Base-by-base conservation (phyloP, 2,888 invertebrate genomes). In the Drosophila dives region DNA sequence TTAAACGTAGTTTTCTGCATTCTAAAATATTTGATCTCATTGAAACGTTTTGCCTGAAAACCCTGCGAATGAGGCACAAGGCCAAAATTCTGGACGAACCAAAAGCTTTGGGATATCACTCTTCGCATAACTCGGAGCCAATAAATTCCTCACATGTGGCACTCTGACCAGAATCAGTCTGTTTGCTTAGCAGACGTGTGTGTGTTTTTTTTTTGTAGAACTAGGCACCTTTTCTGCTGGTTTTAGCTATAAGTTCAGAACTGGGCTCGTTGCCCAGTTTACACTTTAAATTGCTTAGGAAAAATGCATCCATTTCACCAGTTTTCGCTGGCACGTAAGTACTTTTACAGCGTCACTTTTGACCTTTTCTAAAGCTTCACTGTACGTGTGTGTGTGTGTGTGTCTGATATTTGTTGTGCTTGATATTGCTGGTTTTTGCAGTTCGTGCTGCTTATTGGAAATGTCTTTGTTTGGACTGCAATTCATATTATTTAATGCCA, bases 251-350 rank as follows among this genome's bases (percentile, higher is more conserved):
- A 50, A 38, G 55, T 12, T 49, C 12, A 7, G 20, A 8, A 15
- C 8, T 45, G 45, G 49, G n/a, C 15, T 33, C 40, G 32, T 38
- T 63, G 54, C 34, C 54, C 60, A 65, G 65, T 72, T 58, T 80
- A 72, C 85, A 89, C 88, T 87, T 89, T 85, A 87, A 89, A 89
- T 86, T 86, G 90, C 88, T 89, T 82, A 87, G 90, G 85, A 85
- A 86, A 89, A 5, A 6, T 29, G 5, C 29, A 86, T 89, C 88
- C 89, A 89, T 89, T 86, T 74, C 49, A 26, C 26, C 29, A 29
- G 29, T 6, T 29, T 29, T 29, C 29, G 29, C 29, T 29, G 29
- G 29, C 29, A 29, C 5, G 5, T 5, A 29, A 29, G 6, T 29
- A 29, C 80, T 72, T 56, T 64, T 56, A 45, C 51, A 38, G 38